Evolutionary conservation across 1,140 invertebrate genomes (phyloP).

Genomic region (Muscidifurax raptorellus): DNA sequence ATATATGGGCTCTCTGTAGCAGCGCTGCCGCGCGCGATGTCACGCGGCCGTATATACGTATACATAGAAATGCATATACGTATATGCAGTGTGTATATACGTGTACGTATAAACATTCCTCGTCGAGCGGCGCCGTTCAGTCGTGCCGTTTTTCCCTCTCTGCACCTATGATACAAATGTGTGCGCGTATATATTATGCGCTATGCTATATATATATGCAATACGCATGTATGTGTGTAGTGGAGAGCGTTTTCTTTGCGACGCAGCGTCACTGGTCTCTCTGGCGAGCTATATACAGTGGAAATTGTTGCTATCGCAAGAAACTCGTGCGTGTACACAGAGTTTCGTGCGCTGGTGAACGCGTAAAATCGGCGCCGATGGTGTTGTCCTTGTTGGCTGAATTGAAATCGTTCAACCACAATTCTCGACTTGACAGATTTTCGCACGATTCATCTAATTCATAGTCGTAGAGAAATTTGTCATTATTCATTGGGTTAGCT

Average conservation of each 20-base stretch:
- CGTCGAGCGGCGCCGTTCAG: conserved; percentile 35
- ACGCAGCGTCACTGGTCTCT: neutral
- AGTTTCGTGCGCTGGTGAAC: too few species aligned
- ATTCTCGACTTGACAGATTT: too few species aligned
- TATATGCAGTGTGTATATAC: neutral
- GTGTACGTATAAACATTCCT: neutral
- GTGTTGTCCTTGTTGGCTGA: too few species aligned
- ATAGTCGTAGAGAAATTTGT: too few species aligned
- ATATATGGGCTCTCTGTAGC: too few species aligned
- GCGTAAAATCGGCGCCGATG: too few species aligned
- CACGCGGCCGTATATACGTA: neutral
- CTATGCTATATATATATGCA: neutral
- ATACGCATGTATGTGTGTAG: neutral
- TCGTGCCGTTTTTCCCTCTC: conserved; percentile 26
- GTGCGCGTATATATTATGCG: neutral
- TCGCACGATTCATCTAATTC: too few species aligned
- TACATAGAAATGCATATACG: neutral
- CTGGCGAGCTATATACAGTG: too few species aligned
- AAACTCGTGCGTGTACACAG: too few species aligned
- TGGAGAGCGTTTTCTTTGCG: neutral
- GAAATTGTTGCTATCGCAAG: too few species aligned
- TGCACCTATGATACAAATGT: neutral
- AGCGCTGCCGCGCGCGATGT: neutral
- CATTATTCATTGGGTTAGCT: neutral
- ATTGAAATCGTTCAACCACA: too few species aligned